A percentile compares a stretch with the other conserved stretches of the same genome.
phyloP scores from a whole-genome alignment of 2,888 invertebrate genomes.

The Pristionchus maxplancki region DNA sequence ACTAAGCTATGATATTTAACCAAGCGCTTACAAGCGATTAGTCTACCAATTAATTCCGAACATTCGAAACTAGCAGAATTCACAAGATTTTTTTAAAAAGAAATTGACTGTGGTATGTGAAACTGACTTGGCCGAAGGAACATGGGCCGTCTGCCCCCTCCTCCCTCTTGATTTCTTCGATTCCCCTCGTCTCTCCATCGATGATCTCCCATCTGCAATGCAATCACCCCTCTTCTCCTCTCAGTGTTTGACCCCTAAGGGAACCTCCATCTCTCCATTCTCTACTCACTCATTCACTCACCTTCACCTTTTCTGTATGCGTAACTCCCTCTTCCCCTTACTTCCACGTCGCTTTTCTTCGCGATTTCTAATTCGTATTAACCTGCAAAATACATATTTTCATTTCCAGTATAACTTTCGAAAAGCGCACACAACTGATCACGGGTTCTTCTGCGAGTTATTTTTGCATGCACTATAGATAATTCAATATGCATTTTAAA shows the following conservation, averaged over 20 bases:
- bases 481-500: background rate
- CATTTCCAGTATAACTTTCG: background rate
- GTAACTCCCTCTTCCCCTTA: background rate
- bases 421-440: background rate
- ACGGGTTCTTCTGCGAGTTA: background rate
- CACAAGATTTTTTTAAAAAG: background rate
- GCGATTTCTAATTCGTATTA: background rate
- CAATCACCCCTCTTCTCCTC: background rate
- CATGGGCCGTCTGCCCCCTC: background rate
- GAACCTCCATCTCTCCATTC: background rate
- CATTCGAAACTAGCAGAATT: no score
- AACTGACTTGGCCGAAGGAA: conserved; percentile 47
- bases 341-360: conserved; percentile 1
- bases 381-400: background rate
- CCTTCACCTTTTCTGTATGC: conserved; percentile 21
- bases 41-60: no score
- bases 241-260: background rate
- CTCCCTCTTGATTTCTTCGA: conserved; percentile 44
- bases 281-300: conserved; percentile 27
- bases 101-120: background rate
- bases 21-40: no score
- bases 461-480: no score
- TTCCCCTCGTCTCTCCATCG: conserved; percentile 37
- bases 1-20: no score
- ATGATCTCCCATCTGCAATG: conserved; percentile 43